phyloP scores from a whole-genome alignment of 2,797 vertebrate genomes.

The Artibeus lituratus region DNA sequence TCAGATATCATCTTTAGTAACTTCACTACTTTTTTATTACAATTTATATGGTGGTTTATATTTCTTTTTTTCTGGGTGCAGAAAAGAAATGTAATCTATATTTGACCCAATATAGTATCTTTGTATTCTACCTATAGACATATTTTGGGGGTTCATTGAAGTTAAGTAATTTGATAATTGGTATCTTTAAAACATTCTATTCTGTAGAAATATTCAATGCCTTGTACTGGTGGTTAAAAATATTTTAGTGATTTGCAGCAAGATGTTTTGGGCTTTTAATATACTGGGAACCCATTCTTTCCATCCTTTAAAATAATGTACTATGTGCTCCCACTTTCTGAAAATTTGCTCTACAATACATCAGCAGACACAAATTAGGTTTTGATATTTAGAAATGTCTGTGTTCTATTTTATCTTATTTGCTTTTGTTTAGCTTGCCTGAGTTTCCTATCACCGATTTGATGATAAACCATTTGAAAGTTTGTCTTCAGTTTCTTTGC shows the following conservation, averaged over 20 bases:
- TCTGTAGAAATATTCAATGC: not conserved
- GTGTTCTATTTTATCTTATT: not conserved
- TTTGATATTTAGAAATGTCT: conserved; percentile 19
- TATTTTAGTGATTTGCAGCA: not conserved
- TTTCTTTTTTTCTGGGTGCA: not conserved
- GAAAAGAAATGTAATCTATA: not conserved
- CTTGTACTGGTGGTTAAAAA: not conserved
- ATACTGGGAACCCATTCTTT: not conserved
- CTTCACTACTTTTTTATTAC: not conserved
- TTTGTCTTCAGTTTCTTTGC: not conserved
- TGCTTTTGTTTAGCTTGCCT: not conserved
- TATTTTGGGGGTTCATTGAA: not conserved
- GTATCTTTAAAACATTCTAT: not conserved
- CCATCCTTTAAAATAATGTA: not conserved
- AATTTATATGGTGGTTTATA: not conserved
- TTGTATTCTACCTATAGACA: not conserved
- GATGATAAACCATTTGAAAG: not conserved
- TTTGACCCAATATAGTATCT: not conserved
- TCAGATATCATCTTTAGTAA: not conserved
- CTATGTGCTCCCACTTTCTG: not conserved
- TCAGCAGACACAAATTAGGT: not conserved
- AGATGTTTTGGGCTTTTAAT: not conserved
- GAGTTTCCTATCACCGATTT: not conserved
- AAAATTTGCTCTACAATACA: not conserved
- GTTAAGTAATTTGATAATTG: conserved; percentile 5